Percentiles rank a stretch among this genome's conserved stretches.
Evolutionary conservation across 2,797 vertebrate genomes (phyloP).

Genomic region (Cheirogaleus major): DNA sequence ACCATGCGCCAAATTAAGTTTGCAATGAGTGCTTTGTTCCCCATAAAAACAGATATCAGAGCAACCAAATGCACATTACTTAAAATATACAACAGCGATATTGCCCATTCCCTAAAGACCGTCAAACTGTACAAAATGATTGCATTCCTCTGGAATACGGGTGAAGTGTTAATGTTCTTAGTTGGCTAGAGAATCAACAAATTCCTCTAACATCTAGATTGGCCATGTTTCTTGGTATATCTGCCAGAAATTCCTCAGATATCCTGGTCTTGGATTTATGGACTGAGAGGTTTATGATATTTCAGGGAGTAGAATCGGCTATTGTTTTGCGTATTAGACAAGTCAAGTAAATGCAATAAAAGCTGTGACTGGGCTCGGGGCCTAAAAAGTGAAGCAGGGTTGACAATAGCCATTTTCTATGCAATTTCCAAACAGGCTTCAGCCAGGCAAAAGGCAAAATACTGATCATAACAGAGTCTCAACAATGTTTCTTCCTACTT

Average conservation of each 20-base stretch:
- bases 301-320: constrained; percentile 73
- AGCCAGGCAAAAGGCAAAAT: neutral
- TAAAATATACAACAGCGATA: constrained; percentile 39
- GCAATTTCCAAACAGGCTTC: neutral
- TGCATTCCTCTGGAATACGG: constrained; percentile 69
- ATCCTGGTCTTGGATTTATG: constrained; percentile 83
- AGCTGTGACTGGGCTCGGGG: neutral
- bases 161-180: constrained; percentile 82
- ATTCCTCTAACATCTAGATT: constrained; percentile 83
- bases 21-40: constrained; percentile 63
- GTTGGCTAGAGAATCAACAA: constrained; percentile 75
- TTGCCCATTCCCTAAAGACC: constrained; percentile 43
- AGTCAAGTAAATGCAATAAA: constrained; percentile 53
- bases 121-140: neutral
- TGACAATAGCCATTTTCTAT: neutral
- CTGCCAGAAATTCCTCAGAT: constrained; percentile 86
- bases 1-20: constrained; percentile 26
- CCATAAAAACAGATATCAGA: constrained; percentile 36
- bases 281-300: constrained; percentile 76
- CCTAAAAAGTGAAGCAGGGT: neutral
- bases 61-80: constrained; percentile 63
- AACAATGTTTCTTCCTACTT: neutral
- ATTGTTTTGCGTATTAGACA: constrained; percentile 64
- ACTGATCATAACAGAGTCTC: neutral
- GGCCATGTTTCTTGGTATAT: constrained; percentile 76